phyloP scores from a whole-genome alignment of 2,113 vertebrate genomes.

The Chloropsis cyanopogon region DNA sequence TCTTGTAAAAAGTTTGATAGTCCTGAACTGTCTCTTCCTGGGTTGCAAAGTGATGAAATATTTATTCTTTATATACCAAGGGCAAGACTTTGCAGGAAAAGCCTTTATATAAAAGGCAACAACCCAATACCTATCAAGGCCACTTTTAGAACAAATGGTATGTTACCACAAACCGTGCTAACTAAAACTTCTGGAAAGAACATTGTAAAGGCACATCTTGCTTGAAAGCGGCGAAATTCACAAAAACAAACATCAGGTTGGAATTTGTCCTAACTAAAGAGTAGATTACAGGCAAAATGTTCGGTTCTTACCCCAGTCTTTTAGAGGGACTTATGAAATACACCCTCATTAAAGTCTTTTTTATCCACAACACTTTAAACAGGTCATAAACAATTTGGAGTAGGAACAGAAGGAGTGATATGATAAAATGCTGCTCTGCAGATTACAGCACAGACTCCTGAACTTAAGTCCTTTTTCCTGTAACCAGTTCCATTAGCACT shows the following conservation, averaged over 20 bases:
- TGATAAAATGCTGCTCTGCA: neutral
- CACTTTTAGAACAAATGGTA: neutral
- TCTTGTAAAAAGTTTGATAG: neutral
- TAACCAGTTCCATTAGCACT: neutral
- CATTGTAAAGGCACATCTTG: neutral
- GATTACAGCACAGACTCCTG: neutral
- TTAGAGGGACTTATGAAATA: neutral
- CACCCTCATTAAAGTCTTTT: neutral
- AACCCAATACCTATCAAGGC: neutral
- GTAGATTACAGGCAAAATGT: neutral
- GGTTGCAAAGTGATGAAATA: neutral
- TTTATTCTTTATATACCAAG: neutral
- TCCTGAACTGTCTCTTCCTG: neutral
- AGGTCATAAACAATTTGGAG: neutral
- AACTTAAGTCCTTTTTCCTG: neutral
- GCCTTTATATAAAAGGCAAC: neutral
- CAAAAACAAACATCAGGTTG: neutral
- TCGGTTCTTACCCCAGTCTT: neutral
- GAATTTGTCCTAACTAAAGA: neutral
- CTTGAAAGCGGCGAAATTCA: neutral
- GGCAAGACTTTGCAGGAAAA: neutral
- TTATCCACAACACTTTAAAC: neutral
- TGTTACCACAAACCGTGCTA: neutral
- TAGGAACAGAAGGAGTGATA: neutral
- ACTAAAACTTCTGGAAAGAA: neutral